phyloP scores from a whole-genome alignment of 2,797 vertebrate genomes.

The Coracias cyanogaster region DNA sequence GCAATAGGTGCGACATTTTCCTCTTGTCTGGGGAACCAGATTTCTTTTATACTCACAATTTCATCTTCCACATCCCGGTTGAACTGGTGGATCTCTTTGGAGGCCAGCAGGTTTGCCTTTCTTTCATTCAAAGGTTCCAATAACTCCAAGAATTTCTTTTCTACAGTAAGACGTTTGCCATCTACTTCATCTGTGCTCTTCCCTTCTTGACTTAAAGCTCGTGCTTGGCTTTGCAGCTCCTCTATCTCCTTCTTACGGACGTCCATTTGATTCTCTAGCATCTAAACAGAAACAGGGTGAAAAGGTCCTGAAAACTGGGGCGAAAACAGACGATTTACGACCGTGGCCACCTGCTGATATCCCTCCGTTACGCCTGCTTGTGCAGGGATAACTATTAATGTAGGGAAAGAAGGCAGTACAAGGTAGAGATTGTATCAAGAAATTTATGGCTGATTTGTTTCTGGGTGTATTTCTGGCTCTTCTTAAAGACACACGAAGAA shows the following conservation, averaged over 20 bases:
- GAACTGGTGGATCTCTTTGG: constrained; percentile 95
- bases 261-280: constrained; percentile 95
- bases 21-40: fast-evolving
- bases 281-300: constrained; percentile 77
- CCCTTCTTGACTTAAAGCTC: constrained; percentile 90
- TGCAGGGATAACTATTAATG: too few relatives aligned
- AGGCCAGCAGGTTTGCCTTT: constrained; percentile 89
- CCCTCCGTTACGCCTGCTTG: not conserved
- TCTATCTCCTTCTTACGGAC: constrained; percentile 93
- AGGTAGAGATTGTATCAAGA: not conserved
- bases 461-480: not conserved
- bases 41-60: constrained; percentile 85
- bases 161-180: constrained; percentile 86
- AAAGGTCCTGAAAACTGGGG: not conserved
- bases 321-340: not conserved
- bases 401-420: not conserved
- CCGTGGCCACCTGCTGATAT: not conserved
- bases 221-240: constrained; percentile 89
- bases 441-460: not conserved
- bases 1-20: not conserved
- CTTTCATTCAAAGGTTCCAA: constrained; percentile 87
- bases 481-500: not conserved
- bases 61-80: constrained; percentile 95
- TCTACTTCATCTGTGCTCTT: constrained; percentile 94
- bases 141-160: constrained; percentile 87